Percentiles rank a stretch among this genome's conserved stretches.
Conservation (phyloP, 2,113 vertebrate genomes). For the Carassius gibelio region DNA sequence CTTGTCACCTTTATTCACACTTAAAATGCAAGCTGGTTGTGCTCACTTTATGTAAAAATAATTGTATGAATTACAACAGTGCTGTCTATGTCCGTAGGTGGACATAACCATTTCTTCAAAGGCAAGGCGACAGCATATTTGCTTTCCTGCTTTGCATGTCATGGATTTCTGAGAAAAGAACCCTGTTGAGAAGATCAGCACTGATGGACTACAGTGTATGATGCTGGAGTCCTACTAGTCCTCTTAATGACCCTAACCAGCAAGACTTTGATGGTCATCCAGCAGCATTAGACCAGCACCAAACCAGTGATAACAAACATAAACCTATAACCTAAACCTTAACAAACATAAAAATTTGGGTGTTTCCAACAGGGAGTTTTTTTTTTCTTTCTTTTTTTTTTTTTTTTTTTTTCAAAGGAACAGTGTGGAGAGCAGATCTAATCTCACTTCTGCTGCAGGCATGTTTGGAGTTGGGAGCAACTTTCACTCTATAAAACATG, state of each 20-base stretch:
- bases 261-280: background rate
- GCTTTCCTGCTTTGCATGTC: conserved; percentile 19
- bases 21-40: background rate
- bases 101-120: conserved; percentile 25
- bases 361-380: background rate
- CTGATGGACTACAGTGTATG: background rate
- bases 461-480: background rate
- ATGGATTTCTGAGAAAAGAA: conserved; percentile 4
- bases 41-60: conserved; percentile 18
- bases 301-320: background rate
- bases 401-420: background rate
- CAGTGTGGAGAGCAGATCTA: background rate
- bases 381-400: too few relatives aligned
- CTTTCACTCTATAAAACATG: conserved; percentile 11
- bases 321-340: background rate
- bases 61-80: background rate
- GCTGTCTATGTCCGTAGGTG: background rate
- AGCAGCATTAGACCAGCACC: background rate
- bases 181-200: conserved; percentile 7
- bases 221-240: background rate
- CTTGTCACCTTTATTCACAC: conserved; percentile 53
- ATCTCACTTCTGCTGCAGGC: background rate
- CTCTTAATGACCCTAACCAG: background rate
- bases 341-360: background rate
- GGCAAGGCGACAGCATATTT: background rate